Evolutionary conservation across 2,888 invertebrate genomes (phyloP).

Genomic region (Emmelina monodactyla): DNA sequence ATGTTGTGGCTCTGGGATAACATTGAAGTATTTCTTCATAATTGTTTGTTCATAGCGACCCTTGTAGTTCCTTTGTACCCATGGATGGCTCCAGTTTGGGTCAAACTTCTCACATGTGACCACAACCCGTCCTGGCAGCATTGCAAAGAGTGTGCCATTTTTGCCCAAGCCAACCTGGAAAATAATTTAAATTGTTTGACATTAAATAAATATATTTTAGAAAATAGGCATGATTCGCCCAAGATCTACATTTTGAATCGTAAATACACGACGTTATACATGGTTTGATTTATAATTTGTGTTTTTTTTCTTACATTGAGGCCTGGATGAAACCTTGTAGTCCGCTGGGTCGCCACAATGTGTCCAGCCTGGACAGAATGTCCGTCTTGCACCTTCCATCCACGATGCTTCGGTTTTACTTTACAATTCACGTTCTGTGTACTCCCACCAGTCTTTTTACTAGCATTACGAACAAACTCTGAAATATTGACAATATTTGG

Average conservation of each 20-base stretch:
- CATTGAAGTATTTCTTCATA: constrained; percentile 86
- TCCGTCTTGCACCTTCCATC: constrained; percentile 80
- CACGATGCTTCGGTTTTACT: constrained; percentile 77
- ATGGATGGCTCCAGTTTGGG: constrained; percentile 79
- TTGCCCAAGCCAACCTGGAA: constrained; percentile 83
- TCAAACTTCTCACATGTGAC: constrained; percentile 84
- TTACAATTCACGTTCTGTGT: constrained; percentile 74
- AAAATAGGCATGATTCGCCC: too few species aligned
- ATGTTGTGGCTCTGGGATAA: constrained; percentile 81
- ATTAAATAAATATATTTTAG: too few species aligned
- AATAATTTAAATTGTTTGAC: constrained; percentile 2
- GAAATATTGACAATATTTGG: too few species aligned
- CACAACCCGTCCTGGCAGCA: constrained; percentile 79
- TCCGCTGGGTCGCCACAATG: constrained; percentile 74
- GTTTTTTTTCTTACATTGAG: constrained; percentile 79
- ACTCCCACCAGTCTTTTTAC: constrained; percentile 79
- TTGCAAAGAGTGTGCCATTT: constrained; percentile 82
- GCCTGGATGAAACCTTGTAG: constrained; percentile 80
- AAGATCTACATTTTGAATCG: too few species aligned
- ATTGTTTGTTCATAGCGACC: constrained; percentile 71
- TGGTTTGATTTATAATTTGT: too few species aligned
- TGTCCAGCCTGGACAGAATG: constrained; percentile 70
- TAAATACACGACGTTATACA: too few species aligned
- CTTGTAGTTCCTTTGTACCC: constrained; percentile 72
- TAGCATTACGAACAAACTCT: constrained; percentile 67